Conservation (phyloP, 2,113 vertebrate species). For the Gnathonemus echidnorhynchus region DNA sequence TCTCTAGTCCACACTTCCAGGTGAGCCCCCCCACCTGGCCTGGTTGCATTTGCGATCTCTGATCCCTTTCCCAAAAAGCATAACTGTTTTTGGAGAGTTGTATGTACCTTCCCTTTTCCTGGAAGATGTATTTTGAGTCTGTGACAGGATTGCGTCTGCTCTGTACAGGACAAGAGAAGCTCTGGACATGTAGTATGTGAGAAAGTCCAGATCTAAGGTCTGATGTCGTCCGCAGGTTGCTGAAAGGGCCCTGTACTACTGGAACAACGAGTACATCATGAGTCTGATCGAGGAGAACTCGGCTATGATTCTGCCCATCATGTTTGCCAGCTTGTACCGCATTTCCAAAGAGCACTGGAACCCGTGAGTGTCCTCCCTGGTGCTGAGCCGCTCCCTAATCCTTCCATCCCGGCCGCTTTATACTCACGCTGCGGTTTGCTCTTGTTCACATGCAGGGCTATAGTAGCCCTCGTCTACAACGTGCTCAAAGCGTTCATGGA, state of each 20-base stretch:
- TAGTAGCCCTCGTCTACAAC: slow-evolving; percentile 96
- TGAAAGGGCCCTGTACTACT: slow-evolving; percentile 97
- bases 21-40: not conserved
- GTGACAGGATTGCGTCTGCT: not conserved
- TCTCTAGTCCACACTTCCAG: slow-evolving; percentile 98
- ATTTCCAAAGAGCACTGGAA: slow-evolving; percentile 99
- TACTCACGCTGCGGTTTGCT: not conserved
- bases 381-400: not conserved
- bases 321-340: slow-evolving; percentile 98
- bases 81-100: not conserved
- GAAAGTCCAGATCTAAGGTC: not conserved
- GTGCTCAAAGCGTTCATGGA: slow-evolving; percentile 99
- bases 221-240: slow-evolving; percentile 67
- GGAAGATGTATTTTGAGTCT: not conserved
- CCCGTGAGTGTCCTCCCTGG: slow-evolving; percentile 68
- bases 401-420: not conserved
- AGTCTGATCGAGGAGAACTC: slow-evolving; percentile 99
- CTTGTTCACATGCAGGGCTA: slow-evolving; percentile 67
- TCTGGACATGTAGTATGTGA: not conserved
- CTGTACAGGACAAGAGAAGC: not conserved
- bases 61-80: not conserved
- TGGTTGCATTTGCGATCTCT: not conserved
- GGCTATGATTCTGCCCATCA: slow-evolving; percentile 97
- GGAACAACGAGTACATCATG: slow-evolving; percentile 99
- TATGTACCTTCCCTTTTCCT: not conserved